A percentile compares a stretch with the other conserved stretches of the same genome.
phyloP scores from a whole-genome alignment of 2,888 invertebrate genomes.

The Callyntrura guangdongensis region DNA sequence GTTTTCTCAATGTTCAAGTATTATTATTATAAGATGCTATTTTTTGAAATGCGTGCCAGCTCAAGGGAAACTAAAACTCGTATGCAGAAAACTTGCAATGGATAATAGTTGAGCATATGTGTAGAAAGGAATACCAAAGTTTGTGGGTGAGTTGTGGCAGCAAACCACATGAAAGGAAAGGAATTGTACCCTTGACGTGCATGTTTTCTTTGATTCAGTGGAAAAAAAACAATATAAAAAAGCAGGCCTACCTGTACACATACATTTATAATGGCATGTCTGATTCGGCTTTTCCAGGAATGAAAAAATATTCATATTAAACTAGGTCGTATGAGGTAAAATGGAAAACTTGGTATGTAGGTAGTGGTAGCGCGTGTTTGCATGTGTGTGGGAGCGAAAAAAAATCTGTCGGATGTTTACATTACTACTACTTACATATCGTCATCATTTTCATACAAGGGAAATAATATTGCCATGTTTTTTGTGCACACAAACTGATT shows the following conservation, averaged over 20 bases:
- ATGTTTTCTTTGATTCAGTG: constrained; percentile 56
- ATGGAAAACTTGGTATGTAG: neutral
- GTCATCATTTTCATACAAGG: no score
- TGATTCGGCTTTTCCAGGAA: neutral
- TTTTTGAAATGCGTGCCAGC: constrained; percentile 4
- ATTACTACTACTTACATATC: neutral
- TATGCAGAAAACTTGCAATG: neutral
- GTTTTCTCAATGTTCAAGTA: neutral
- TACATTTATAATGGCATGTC: constrained; percentile 5
- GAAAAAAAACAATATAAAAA: constrained; percentile 1
- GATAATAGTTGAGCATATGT: neutral
- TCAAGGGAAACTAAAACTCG: neutral
- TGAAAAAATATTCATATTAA: constrained; percentile 40
- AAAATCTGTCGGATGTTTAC: no score
- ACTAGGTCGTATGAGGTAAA: constrained; percentile 13
- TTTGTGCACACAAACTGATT: neutral
- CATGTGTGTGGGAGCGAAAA: neutral
- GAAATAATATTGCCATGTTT: neutral
- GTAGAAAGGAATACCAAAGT: constrained; percentile 5
- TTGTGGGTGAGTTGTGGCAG: constrained; percentile 23
- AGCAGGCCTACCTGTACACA: neutral
- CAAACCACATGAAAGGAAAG: constrained; percentile 49
- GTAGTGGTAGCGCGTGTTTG: neutral
- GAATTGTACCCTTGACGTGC: constrained; percentile 46
- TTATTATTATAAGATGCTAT: neutral